Evolutionary conservation across 2,113 vertebrate species (phyloP).

Genomic region (Gasterosteus aculeatus): DNA sequence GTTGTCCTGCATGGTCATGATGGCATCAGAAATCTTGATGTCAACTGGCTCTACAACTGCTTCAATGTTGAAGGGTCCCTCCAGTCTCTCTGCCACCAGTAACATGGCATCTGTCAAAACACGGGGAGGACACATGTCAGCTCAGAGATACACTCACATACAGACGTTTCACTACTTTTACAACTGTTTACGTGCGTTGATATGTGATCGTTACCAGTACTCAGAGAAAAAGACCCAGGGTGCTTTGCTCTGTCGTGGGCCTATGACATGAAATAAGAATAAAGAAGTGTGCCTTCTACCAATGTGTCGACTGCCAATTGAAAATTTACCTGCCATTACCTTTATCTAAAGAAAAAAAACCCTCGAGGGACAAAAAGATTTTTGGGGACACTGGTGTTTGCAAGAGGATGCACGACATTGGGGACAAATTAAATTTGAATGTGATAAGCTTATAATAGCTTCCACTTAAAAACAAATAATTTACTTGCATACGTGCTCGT

Average conservation of each 20-base stretch:
- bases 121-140: conserved; percentile 53
- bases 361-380: background rate
- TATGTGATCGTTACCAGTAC: conserved; percentile 1
- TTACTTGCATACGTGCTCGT: conserved; percentile 39
- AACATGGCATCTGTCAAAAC: conserved; percentile 94
- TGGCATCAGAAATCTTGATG: conserved; percentile 97
- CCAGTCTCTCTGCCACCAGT: conserved; percentile 92
- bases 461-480: conserved; percentile 30
- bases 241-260: background rate
- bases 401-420: conserved; percentile 9
- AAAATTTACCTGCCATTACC: conserved; percentile 20
- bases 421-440: conserved; percentile 24
- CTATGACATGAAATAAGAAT: conserved; percentile 5
- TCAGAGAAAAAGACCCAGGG: background rate
- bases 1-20: conserved; percentile 98
- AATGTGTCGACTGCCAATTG: conserved; percentile 24
- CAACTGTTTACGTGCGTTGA: background rate
- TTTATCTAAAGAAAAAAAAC: conserved; percentile 26
- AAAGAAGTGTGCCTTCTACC: conserved; percentile 13
- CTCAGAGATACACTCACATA: conserved; percentile 27
- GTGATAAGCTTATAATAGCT: conserved; percentile 16
- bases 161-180: background rate
- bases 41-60: conserved; percentile 94
- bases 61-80: conserved; percentile 97
- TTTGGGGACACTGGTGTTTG: conserved; percentile 19